Conservation (phyloP, 2,888 invertebrate species). For the Ormia ochracea region DNA sequence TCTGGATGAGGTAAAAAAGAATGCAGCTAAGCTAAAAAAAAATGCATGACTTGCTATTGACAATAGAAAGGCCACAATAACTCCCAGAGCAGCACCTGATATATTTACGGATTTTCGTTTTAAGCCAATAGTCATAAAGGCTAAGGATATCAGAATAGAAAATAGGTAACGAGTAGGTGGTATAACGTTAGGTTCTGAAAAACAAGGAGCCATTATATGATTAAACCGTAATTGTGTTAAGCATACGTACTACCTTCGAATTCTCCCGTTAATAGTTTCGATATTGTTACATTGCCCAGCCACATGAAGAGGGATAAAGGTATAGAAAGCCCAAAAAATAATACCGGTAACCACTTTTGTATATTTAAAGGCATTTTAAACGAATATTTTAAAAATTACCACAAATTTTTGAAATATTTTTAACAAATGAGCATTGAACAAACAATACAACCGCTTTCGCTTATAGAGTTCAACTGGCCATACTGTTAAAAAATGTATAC, state of each 20-base stretch:
- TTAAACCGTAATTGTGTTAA: too few relatives aligned
- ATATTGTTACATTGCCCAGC: conserved; percentile 84
- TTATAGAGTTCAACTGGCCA: neutral
- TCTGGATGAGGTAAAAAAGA: conserved; percentile 88
- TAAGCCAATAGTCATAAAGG: conserved; percentile 83
- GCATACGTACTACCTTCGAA: conserved; percentile 78
- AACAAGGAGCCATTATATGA: conserved; percentile 9
- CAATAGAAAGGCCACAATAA: conserved; percentile 85
- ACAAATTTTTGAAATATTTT: neutral
- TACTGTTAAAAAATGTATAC: neutral
- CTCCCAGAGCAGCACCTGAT: conserved; percentile 84
- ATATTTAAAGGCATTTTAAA: conserved; percentile 53
- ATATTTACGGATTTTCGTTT: conserved; percentile 82
- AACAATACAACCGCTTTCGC: conserved; percentile 48
- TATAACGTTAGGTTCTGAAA: conserved; percentile 70
- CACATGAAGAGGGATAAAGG: conserved; percentile 87
- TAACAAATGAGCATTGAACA: neutral
- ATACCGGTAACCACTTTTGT: conserved; percentile 78
- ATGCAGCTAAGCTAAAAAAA: conserved; percentile 83
- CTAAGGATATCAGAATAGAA: conserved; percentile 78
- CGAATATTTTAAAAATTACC: too few relatives aligned
- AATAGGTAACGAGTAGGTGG: conserved; percentile 76
- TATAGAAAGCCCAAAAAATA: conserved; percentile 83
- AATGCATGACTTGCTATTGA: conserved; percentile 88
- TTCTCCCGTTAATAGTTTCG: conserved; percentile 79